Conservation (phyloP, 2,888 invertebrate species). For the Marasmarcha lunaedactyla region DNA sequence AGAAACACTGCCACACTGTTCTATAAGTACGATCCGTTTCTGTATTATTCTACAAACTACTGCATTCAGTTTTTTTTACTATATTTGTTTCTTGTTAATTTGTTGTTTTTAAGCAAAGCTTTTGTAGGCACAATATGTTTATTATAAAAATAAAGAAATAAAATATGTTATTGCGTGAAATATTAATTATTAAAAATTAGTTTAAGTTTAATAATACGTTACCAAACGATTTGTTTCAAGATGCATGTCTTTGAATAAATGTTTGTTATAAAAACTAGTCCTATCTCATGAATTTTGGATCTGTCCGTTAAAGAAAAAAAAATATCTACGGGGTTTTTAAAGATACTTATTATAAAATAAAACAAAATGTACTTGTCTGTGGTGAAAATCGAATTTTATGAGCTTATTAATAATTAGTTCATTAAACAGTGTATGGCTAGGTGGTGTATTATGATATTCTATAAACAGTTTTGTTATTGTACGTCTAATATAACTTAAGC, state of each 20-base stretch:
- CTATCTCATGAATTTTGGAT: slow-evolving; percentile 55
- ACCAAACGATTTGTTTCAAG: background rate
- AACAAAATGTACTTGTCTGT: slow-evolving; percentile 58
- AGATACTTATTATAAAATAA: slow-evolving; percentile 37
- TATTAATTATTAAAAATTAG: slow-evolving; percentile 1
- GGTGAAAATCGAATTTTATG: slow-evolving; percentile 68
- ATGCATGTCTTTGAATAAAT: background rate
- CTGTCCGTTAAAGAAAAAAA: slow-evolving; percentile 46
- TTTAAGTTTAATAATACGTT: background rate
- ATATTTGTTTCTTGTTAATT: slow-evolving; percentile 52
- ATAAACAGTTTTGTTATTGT: slow-evolving; percentile 19
- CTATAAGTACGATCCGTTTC: slow-evolving; percentile 6
- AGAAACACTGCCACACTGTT: slow-evolving; percentile 15
- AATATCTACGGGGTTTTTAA: slow-evolving; percentile 42
- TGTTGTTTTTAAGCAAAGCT: slow-evolving; percentile 45
- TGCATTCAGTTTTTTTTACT: slow-evolving; percentile 39
- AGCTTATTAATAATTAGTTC: slow-evolving; percentile 66
- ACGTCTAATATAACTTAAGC: slow-evolving; percentile 3
- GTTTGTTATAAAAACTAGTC: slow-evolving; percentile 35
- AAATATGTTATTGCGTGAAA: slow-evolving; percentile 6
- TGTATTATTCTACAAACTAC: slow-evolving; percentile 17
- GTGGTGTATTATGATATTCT: slow-evolving; percentile 40
- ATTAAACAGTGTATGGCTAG: slow-evolving; percentile 35
- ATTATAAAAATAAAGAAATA: too few species aligned
- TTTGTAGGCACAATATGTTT: slow-evolving; percentile 37